Evolutionary conservation across 1,140 invertebrate genomes (phyloP).

Genomic region (Drosophila orosa): DNA sequence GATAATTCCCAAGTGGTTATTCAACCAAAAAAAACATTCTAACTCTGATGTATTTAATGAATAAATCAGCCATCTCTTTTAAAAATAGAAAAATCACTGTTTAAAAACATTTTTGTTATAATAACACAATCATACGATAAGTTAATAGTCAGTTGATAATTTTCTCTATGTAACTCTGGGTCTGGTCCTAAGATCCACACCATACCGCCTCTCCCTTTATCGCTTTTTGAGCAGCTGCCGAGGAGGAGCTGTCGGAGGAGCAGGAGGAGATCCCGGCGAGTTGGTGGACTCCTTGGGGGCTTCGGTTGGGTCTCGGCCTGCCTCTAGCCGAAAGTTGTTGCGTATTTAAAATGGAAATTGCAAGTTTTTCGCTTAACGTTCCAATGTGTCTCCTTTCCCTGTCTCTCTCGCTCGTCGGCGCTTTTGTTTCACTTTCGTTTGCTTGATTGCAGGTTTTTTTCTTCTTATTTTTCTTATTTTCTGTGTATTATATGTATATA

Average conservation of each 20-base stretch:
- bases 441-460: slow-evolving; percentile 77
- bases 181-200: slow-evolving; percentile 34
- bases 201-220: slow-evolving; percentile 26
- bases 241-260: slow-evolving; percentile 7
- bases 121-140: background rate
- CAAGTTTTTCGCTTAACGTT: slow-evolving; percentile 69
- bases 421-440: slow-evolving; percentile 83
- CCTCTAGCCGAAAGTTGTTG: slow-evolving; percentile 82
- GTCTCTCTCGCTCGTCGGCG: slow-evolving; percentile 47
- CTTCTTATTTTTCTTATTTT: slow-evolving; percentile 28
- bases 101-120: background rate
- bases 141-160: background rate
- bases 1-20: no score
- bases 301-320: slow-evolving; percentile 38
- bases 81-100: no score
- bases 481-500: slow-evolving; percentile 12
- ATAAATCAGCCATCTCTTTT: no score
- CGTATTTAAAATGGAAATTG: slow-evolving; percentile 82
- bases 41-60: no score
- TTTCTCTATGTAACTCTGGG: slow-evolving; percentile 6
- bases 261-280: slow-evolving; percentile 5
- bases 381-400: slow-evolving; percentile 21
- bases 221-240: slow-evolving; percentile 13
- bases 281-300: slow-evolving; percentile 32
- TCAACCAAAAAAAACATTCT: no score